These are phyloP conservation scores for Jacana jacana DNA, from an alignment of 2,113 vertebrate species.

Conservation along the genomic window DNA sequence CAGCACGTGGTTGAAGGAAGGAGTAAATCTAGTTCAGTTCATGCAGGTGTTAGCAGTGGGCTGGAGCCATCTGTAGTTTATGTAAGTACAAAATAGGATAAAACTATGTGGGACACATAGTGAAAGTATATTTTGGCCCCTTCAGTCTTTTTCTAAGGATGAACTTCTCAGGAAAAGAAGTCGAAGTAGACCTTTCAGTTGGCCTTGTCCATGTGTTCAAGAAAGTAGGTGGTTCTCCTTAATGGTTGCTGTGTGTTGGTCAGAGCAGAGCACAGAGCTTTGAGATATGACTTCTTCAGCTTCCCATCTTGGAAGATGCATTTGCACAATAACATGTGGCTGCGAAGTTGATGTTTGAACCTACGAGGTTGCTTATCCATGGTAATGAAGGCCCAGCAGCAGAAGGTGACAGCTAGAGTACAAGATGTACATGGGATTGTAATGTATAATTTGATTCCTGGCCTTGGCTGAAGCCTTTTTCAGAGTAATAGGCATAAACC, in stretches of 20 bases:
- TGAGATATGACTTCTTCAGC: background rate
- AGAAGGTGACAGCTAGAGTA: background rate
- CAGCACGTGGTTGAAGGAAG: background rate
- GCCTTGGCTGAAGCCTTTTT: background rate
- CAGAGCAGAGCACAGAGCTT: background rate
- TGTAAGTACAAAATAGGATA: background rate
- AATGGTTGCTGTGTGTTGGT: background rate
- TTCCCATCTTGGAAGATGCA: background rate
- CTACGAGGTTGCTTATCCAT: background rate
- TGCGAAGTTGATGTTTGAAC: background rate
- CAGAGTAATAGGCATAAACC: background rate
- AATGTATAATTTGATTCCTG: background rate
- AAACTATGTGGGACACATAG: background rate
- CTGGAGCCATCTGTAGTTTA: background rate
- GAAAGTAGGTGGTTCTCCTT: background rate
- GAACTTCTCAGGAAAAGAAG: background rate
- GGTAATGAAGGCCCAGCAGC: background rate
- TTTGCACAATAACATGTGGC: background rate
- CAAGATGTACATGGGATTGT: background rate
- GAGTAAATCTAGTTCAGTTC: background rate
- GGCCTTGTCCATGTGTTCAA: background rate
- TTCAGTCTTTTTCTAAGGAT: background rate
- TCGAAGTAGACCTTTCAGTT: background rate
- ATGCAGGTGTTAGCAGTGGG: background rate
- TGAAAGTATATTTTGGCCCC: background rate